phyloP scores from a whole-genome alignment of 2,797 vertebrate species.

The Melanotaenia pygmaea region DNA sequence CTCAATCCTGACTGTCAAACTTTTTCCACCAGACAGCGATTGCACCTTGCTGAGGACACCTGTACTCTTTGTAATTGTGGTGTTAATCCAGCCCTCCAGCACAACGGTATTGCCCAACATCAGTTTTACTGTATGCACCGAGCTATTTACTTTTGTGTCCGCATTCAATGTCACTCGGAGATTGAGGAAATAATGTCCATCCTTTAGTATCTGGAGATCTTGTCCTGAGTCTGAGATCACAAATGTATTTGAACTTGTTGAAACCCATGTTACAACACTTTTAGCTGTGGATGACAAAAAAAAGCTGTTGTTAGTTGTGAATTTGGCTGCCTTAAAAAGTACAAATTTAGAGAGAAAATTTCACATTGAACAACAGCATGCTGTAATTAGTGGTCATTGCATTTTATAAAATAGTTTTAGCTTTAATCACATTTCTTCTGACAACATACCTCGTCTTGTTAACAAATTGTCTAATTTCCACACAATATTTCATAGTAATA shows the following conservation, averaged over 20 bases:
- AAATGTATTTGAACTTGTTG: rapidly evolving
- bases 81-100: slow-evolving; percentile 11
- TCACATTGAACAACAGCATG: rapidly evolving
- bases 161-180: slow-evolving; percentile 63
- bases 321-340: background rate
- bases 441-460: background rate
- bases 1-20: background rate
- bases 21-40: rapidly evolving
- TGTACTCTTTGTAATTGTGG: slow-evolving; percentile 39
- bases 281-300: background rate
- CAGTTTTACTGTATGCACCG: background rate
- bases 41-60: slow-evolving; percentile 59
- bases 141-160: rapidly evolving
- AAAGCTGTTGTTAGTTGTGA: slow-evolving; percentile 4
- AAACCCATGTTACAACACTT: rapidly evolving
- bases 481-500: background rate
- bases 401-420: background rate
- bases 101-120: rapidly evolving
- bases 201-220: background rate
- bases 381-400: background rate
- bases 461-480: background rate
- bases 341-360: rapidly evolving
- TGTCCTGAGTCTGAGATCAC: rapidly evolving
- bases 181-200: slow-evolving; percentile 74
- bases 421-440: background rate